Percentiles rank a stretch among this genome's conserved stretches.
Conservation (phyloP, 2,888 invertebrate genomes). For the Exocentrus adspersus region DNA sequence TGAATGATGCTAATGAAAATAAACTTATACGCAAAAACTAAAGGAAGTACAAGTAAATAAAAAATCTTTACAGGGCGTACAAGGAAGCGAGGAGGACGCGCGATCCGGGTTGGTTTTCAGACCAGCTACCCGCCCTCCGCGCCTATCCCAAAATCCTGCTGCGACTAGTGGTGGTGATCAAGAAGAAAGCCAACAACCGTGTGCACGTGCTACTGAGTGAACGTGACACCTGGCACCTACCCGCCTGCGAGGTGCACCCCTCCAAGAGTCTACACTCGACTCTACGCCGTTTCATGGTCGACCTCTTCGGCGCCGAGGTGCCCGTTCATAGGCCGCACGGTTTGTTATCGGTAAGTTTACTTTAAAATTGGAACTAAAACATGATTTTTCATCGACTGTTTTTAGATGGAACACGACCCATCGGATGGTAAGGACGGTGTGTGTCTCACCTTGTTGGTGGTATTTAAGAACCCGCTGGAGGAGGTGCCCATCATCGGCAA, state of each 20-base stretch:
- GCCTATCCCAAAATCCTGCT: conserved; percentile 79
- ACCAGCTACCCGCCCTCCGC: conserved; percentile 75
- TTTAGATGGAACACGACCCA: conserved; percentile 73
- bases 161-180: conserved; percentile 81
- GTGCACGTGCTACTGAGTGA: conserved; percentile 89
- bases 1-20: too few relatives aligned
- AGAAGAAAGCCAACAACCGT: conserved; percentile 83
- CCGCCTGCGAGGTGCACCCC: conserved; percentile 89
- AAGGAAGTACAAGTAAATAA: background rate
- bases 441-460: conserved; percentile 83
- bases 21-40: background rate
- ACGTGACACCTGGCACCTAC: conserved; percentile 84
- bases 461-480: conserved; percentile 85
- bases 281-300: conserved; percentile 88
- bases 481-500: conserved; percentile 88
- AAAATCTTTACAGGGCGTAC: conserved; percentile 47
- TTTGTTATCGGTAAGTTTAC: conserved; percentile 68
- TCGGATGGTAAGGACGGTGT: conserved; percentile 75
- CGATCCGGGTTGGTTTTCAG: conserved; percentile 73
- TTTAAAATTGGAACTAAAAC: background rate
- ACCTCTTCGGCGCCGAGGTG: conserved; percentile 88
- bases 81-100: conserved; percentile 45
- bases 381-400: conserved; percentile 19
- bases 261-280: conserved; percentile 87
- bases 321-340: conserved; percentile 87